These are phyloP conservation scores for Gnathonemus echidnorhynchus DNA, from an alignment of 2,113 vertebrate species.

Conservation along the genomic window DNA sequence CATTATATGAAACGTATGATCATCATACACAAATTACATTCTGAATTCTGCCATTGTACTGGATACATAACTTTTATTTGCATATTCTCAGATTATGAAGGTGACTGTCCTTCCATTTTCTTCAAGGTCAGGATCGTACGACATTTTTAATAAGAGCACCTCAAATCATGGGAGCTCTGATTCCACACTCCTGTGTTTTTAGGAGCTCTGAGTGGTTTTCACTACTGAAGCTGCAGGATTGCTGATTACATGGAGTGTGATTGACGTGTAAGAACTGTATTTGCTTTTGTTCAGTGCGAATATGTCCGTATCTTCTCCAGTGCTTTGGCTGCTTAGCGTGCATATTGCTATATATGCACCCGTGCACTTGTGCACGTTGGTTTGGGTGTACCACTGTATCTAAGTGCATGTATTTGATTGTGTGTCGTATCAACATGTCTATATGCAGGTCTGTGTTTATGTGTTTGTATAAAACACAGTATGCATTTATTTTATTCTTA, in stretches of 20 bases:
- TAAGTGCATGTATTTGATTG: background rate
- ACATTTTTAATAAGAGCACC: background rate
- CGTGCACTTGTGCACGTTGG: background rate
- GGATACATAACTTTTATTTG: background rate
- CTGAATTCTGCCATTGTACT: background rate
- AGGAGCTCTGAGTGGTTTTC: background rate
- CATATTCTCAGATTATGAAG: background rate
- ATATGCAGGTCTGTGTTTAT: background rate
- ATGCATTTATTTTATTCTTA: background rate
- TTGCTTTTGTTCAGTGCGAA: background rate
- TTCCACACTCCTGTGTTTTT: background rate
- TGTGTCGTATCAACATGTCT: background rate
- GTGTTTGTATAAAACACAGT: background rate
- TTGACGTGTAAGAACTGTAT: background rate
- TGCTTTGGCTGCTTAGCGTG: background rate
- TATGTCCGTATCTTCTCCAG: background rate
- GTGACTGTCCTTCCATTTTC: background rate
- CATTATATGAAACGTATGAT: background rate
- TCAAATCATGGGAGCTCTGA: background rate
- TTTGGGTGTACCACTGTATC: background rate
- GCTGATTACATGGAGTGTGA: background rate
- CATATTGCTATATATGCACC: background rate
- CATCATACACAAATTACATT: background rate
- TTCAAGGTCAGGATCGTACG: background rate
- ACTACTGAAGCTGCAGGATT: background rate